Evolutionary conservation across 2,888 invertebrate genomes (phyloP), one percentile per base, ranked within the genome.

Genomic region (Latheticus oryzae): DNA sequence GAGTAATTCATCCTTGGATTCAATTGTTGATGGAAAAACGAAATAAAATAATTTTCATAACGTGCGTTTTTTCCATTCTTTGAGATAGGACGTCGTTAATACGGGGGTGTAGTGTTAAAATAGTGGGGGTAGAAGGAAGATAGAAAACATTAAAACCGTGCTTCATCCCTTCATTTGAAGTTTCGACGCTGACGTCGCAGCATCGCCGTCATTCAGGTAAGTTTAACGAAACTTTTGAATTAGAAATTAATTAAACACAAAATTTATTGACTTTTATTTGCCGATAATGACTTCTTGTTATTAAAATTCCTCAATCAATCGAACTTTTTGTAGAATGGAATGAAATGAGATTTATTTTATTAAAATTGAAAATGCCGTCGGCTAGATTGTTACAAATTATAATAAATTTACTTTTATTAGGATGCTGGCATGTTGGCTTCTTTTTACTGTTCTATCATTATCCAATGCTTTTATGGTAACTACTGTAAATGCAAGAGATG

Each of bases 361-460:
- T n/a, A 9, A 2, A 38, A 38, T 38, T 38, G 21, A 12, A 38
- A 38, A 21, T 12, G 30, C 35, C 35, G 38, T 4, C 38, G 38
- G 19, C 21, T 11, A 35, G 7, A 35, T 5, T 35, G 7, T 21
- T 19, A 12, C 24, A 37, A 37, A 37, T 17, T 19, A 12, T 13
- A n/a, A 4, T 13, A 38, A 38, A 21, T 16, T 12, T 0, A 13
- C 11, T 23, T 40, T 4, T 73, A 73, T 11, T 64, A 79, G 78
- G 69, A 78, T 79, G 78, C 73, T 77, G 69, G 70, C 73, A 59
- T 73, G 74, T 64, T 78, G 77, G 78, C 70, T 78, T 60, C 68
- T 78, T 54, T 69, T 78, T 59, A 69, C 71, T 55, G 65, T 71
- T 45, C 58, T 78, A 52, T 73, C 75, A 21, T 64, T 74, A 45